Evolutionary conservation across 2,888 invertebrate species (phyloP).

Genomic region (Conistra vaccinii): DNA sequence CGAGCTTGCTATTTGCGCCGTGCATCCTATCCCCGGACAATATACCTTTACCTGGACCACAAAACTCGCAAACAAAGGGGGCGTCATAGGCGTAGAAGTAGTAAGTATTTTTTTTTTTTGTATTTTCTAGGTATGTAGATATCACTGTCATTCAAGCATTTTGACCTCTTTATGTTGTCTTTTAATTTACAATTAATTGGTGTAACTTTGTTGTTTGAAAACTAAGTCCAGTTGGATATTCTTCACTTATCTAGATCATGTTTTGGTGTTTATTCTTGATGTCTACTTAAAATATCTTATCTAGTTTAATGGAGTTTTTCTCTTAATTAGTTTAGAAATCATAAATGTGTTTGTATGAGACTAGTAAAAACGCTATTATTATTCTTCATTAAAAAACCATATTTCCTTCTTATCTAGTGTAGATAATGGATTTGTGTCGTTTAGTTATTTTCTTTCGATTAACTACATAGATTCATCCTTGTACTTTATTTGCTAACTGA

Average conservation of each 20-base stretch:
- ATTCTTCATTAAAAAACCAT: not conserved
- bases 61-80: conserved; percentile 97
- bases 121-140: conserved; percentile 5
- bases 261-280: conserved; percentile 12
- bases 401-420: not conserved
- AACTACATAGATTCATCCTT: conserved; percentile 35
- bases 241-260: not conserved
- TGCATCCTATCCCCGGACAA: conserved; percentile 99
- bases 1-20: conserved; percentile 98
- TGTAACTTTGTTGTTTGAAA: not conserved
- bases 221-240: not conserved
- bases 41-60: conserved; percentile 99
- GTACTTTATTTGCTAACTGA: conserved; percentile 70
- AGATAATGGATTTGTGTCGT: not conserved
- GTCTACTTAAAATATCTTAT: not conserved
- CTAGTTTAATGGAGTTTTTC: conserved; percentile 10
- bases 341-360: not conserved
- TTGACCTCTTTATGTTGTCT: conserved; percentile 24
- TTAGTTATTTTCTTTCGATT: conserved; percentile 25
- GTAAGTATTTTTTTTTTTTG: conserved; percentile 77
- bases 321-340: not conserved
- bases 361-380: not conserved
- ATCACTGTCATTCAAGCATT: conserved; percentile 29
- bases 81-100: conserved; percentile 92
- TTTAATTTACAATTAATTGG: conserved; percentile 4